phyloP scores from a whole-genome alignment of 2,797 vertebrate genomes.

The Leptoclinus maculatus region DNA sequence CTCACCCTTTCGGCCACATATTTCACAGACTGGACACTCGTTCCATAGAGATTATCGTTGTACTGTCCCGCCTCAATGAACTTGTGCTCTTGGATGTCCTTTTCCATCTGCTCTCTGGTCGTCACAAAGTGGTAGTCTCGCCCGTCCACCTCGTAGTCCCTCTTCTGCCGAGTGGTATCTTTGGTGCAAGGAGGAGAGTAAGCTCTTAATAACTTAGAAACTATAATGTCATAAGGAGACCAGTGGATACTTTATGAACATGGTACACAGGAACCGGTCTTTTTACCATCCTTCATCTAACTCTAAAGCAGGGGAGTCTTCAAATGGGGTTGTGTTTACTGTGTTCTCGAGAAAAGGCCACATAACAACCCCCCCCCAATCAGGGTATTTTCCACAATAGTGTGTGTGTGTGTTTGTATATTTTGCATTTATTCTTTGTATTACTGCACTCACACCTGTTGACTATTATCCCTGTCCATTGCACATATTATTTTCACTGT shows the following conservation, averaged over 20 bases:
- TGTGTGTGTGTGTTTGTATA: not conserved
- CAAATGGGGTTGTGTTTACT: not conserved
- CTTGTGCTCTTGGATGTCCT: slow-evolving; percentile 99
- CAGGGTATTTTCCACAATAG: not conserved
- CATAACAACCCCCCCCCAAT: not conserved
- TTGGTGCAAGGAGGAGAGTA: slow-evolving; percentile 25
- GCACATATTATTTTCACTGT: not conserved
- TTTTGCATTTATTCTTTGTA: not conserved
- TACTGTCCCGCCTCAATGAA: slow-evolving; percentile 99
- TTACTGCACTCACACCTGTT: not conserved
- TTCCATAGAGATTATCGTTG: slow-evolving; percentile 98
- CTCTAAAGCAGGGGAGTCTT: not conserved
- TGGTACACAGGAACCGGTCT: not conserved
- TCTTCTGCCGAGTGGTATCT: slow-evolving; percentile 95
- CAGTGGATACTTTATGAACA: not conserved
- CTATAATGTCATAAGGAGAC: not conserved
- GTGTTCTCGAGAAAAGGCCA: not conserved
- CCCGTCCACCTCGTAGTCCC: slow-evolving; percentile 97
- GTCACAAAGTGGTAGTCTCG: slow-evolving; percentile 97
- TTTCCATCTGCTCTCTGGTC: slow-evolving; percentile 98
- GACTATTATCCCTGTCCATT: not conserved
- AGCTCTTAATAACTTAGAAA: not conserved
- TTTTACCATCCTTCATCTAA: not conserved
- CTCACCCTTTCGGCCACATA: slow-evolving; percentile 97
- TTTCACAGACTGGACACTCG: slow-evolving; percentile 97